phyloP scores from a whole-genome alignment of 2,113 vertebrate genomes.

The Peucedramus taeniatus region DNA sequence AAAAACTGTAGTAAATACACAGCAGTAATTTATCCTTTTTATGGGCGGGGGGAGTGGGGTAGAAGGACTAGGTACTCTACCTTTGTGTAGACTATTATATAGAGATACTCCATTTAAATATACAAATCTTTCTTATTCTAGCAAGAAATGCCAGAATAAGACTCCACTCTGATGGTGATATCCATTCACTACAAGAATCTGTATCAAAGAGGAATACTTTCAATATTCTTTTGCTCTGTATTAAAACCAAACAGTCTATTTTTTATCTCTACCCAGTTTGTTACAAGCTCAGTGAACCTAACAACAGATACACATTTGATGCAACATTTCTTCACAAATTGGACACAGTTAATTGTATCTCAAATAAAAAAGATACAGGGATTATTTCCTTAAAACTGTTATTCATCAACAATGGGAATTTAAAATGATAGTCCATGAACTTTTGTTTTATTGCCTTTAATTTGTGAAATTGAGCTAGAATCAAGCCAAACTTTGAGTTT shows the following conservation, averaged over 20 bases:
- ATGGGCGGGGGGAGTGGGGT: accelerated
- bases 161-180: not conserved
- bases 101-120: not conserved
- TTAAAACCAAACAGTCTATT: not conserved
- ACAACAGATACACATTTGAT: not conserved
- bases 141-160: not conserved
- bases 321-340: not conserved
- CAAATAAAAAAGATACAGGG: not conserved
- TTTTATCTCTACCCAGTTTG: not conserved
- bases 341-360: not conserved
- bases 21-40: not conserved
- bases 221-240: not conserved
- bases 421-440: not conserved
- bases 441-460: not conserved
- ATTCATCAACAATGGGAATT: not conserved
- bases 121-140: not conserved
- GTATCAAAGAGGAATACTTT: not conserved
- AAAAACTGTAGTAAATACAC: not conserved
- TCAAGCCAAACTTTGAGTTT: not conserved
- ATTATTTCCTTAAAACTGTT: not conserved
- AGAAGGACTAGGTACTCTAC: not conserved
- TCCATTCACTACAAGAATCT: not conserved
- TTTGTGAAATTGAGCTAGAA: not conserved
- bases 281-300: not conserved
- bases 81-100: not conserved